Evolutionary conservation across 2,113 vertebrate species (phyloP), one percentile per base, ranked within the genome.

Genomic region (Sardina pilchardus): DNA sequence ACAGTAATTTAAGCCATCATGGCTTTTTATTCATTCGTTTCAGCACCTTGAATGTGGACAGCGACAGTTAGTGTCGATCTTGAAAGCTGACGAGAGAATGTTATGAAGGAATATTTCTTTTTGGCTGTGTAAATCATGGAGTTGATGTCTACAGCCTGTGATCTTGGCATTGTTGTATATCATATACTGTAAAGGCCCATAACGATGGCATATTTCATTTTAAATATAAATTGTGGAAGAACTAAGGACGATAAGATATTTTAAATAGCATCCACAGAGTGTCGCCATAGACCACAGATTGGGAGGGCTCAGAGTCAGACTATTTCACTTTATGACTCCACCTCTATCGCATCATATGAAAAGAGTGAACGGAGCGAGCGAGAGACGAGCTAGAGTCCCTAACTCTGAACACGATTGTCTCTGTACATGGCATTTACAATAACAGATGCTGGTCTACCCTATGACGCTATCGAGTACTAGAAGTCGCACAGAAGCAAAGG

Each of bases 211-310:
- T 7, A n/a, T 21, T 26, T 63, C 4, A 6, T 63, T 6, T 63
- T 24, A 63, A 63, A 4, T 6, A n/a, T n/a, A n/a, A n/a, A n/a
- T n/a, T n/a, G n/a, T n/a, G n/a, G n/a, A n/a, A n/a, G n/a, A n/a
- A n/a, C n/a, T n/a, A n/a, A n/a, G 21, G 59, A 26, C 7, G 6
- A n/a, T 67, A 1, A 67, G 30, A 1, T 30, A 67, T 10, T 71
- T 71, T 30, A 12, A 71, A 8, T 9, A 9, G 8, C 10, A 26
- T 14, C 63, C 93, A 88, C 89, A 5, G 86, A 93, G 89, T 91
- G 94, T 92, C 93, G 90, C 91, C 83, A 10, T 78, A 93, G 93
- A 94, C 94, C 93, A 85, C 8, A 36, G 39, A n/a, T 84, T 90
- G 39, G 21, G 7, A 80, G 53, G 63, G 4, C 24, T 71, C 30